Conservation (phyloP, 2,113 vertebrate genomes). For the Sialia sialis region DNA sequence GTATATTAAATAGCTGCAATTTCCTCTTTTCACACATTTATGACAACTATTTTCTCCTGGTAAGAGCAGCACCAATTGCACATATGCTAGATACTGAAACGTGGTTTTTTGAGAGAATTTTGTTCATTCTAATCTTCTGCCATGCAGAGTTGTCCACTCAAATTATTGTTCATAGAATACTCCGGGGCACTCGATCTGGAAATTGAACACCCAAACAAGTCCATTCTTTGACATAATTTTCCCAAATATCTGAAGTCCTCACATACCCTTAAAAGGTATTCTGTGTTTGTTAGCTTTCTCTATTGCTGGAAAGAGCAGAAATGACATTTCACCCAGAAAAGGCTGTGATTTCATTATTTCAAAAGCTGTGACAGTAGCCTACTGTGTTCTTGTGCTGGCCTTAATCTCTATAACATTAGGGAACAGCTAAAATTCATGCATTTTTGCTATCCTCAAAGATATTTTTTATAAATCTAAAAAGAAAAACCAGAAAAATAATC, state of each 20-base stretch:
- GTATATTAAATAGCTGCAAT: neutral
- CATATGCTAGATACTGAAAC: neutral
- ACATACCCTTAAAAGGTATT: neutral
- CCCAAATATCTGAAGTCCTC: neutral
- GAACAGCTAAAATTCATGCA: neutral
- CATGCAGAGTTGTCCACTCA: neutral
- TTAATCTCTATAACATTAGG: neutral
- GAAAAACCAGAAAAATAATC: neutral
- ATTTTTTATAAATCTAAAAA: neutral
- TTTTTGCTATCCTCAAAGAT: neutral
- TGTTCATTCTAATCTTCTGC: neutral
- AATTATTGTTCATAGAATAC: neutral
- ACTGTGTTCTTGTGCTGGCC: neutral
- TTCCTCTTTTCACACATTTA: neutral
- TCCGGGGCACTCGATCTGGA: neutral
- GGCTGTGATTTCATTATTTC: neutral
- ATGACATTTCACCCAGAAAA: neutral
- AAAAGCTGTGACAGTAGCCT: neutral
- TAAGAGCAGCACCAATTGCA: neutral
- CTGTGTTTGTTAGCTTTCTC: neutral
- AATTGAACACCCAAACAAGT: neutral
- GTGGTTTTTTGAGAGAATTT: neutral
- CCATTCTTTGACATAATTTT: neutral
- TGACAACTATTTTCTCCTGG: neutral
- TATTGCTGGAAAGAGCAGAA: neutral